phyloP scores from a whole-genome alignment of 2,797 vertebrate species.

The Dipus sagitta region DNA sequence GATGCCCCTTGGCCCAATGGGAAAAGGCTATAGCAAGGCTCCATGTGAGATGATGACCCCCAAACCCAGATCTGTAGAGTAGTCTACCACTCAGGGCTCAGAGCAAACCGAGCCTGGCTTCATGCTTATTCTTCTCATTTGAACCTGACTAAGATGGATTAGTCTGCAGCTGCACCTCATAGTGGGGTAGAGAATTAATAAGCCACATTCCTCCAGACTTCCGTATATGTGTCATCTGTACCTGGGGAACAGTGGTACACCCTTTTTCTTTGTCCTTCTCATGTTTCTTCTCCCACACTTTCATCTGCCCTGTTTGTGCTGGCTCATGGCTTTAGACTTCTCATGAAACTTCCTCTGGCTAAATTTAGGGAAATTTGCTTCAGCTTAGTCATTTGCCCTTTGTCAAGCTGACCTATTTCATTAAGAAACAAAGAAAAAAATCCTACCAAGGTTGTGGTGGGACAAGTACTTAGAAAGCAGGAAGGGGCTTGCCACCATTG shows the following conservation, averaged over 20 bases:
- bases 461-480: conserved; percentile 71
- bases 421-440: background rate
- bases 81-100: background rate
- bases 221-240: conserved; percentile 72
- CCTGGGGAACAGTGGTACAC: conserved; percentile 53
- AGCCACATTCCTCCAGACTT: conserved; percentile 58
- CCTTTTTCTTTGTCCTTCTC: conserved; percentile 75
- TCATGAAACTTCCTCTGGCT: conserved; percentile 76
- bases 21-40: background rate
- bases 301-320: conserved; percentile 67
- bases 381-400: conserved; percentile 74
- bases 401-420: conserved; percentile 80
- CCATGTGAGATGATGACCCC: background rate
- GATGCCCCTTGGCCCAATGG: too few relatives aligned
- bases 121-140: background rate
- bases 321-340: conserved; percentile 74
- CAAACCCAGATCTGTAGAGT: background rate
- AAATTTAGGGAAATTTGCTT: conserved; percentile 75
- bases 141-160: background rate
- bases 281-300: conserved; percentile 76
- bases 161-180: background rate
- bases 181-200: conserved; percentile 29
- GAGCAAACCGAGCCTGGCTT: background rate
- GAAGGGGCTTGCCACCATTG: conserved; percentile 59
- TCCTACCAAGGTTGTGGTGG: conserved; percentile 60